Base-by-base conservation (phyloP, 2,113 vertebrate species). In the Python bivittatus region DNA sequence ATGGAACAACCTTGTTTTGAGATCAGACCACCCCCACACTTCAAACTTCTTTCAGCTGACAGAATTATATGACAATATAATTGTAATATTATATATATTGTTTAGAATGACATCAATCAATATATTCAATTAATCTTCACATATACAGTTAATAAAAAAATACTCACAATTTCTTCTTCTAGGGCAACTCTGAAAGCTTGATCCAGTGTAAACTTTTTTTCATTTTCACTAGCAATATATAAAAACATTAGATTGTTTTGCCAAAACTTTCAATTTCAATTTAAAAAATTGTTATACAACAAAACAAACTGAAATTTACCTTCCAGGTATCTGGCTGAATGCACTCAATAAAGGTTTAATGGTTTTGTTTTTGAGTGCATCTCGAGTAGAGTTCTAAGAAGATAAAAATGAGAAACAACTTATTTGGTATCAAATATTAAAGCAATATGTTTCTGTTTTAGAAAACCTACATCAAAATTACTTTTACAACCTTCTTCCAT, bases 141-240 rank as follows among this genome's bases (percentile, higher is more conserved):
- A 44, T 1, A 22, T 20, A 92, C 23, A 23, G 92, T 8, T 23
- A 15, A 86, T 86, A 1, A 94, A 60, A n/a, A 93, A 92, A 53
- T 93, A 96, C 99, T 99, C 96, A 99, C 99, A 94, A 99, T 99
- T 98, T 99, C 98, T 95, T 99, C 99, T 95, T 99, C 99, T 86
- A 99, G 97, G 91, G 99, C 97, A 68, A 98, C 98, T 96, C 99
- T 98, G 94, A 99, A 98, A 93, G 99, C 98, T 96, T 99, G 99
- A 96, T 99, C 99, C 85, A 99, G 98, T 1, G 99, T 99, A 86
- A 98, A 98, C 91, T 99, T 99, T 97, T 99, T 99, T 93, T 99
- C 99, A 86, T 98, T 97, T 97, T 99, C 99, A 98, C 99, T 99
- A 97, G 91, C 97, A 96, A 97, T 56, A 68, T 94, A 95, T 97